Base-by-base conservation (phyloP, 2,797 vertebrate genomes). In the Scarus forsteni region DNA sequence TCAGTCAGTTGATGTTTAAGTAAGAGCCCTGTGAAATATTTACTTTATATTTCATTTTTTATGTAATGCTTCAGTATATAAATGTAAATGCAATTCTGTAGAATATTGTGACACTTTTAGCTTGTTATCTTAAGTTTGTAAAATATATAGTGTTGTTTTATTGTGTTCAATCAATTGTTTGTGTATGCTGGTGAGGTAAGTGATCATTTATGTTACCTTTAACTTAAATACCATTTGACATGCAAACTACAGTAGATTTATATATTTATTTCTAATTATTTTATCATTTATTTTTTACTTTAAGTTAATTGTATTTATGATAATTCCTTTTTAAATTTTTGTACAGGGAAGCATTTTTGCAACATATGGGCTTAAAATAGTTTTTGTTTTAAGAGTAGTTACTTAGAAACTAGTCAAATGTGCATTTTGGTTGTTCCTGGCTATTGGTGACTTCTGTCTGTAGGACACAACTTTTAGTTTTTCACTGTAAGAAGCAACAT, bases 111-210 rank as follows among this genome's bases (percentile, higher is more conserved):
- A 27, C 27, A 27, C 27, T 27, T 27, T 2, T 27, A 27, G 27
- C 27, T 27, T 27, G 2, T 27, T 27, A 27, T 27, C 27, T 27
- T 27, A 27, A 27, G 27, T 27, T 27, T 27, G 27, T 27, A 27
- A 27, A 27, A 27, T 27, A 27, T 27, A 27, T 4, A 27, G 27
- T 27, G 27, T 27, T 53, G 49, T 82, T 52, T 12, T 59, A 43
- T 58, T 78, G 0, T 0, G 65, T 11, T 12, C 34, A 19, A 3
- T 13, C 11, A 79, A 59, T 9, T 45, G 65, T 15, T 59, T 43
- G 58, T 44, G 50, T 66, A 81, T 62, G 43, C 77, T 73, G 51
- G 67, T 62, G 54, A 65, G 88, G 90, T 91, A 92, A 89, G 86
- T 92, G 61, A 69, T 61, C 12, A 40, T 86, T 79, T 71, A 68